Base-by-base conservation (phyloP, 2,888 invertebrate genomes). In the Ennomos erosarius region DNA sequence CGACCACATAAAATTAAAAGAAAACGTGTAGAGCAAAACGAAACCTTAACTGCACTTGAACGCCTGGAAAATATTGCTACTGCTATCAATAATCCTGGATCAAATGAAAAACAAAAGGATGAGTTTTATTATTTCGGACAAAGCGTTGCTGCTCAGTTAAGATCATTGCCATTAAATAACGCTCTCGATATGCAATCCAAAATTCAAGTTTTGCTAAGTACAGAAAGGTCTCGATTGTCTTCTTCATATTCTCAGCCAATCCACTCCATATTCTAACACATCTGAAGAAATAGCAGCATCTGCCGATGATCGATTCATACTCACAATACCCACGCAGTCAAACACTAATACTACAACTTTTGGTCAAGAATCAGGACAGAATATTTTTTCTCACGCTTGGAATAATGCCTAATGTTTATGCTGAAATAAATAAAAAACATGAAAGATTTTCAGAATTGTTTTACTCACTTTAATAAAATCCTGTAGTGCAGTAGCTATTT, bases 71-170 rank as follows among this genome's bases (percentile, higher is more conserved):
- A 44, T 44, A 44, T 44, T 44, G 26, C 44, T 33, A 33, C 44
- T 44, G 33, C 44, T 10, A 44, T 44, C n/a, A 54, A 46, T 33
- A 46, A 16, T 11, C n/a, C 44, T 26, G 26, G n/a, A 13, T 16
- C 37, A 12, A 33, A 39, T 13, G 37, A 40, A 16, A 39, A 39
- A 10, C 39, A 39, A 39, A 39, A 39, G 11, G 56, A 56, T 16
- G 50, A 56, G 45, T 56, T 56, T 45, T 39, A 56, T 56, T 56
- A 50, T 56, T 56, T 56, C 50, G 56, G 13, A 10, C 56, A 16
- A 35, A 55, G 39, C 45, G 39, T 56, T 50, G 56, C 56, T 45
- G 50, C 56, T 9, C 56, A 56, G 50, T 39, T 56, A 39, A 44
- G 56, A 42, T 12, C 13, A n/a, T 45, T 56, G 13, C 56, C 56